Evolutionary conservation across 2,888 invertebrate species (phyloP), one percentile per base, ranked within the genome.

Genomic region (Melipona beecheii): DNA sequence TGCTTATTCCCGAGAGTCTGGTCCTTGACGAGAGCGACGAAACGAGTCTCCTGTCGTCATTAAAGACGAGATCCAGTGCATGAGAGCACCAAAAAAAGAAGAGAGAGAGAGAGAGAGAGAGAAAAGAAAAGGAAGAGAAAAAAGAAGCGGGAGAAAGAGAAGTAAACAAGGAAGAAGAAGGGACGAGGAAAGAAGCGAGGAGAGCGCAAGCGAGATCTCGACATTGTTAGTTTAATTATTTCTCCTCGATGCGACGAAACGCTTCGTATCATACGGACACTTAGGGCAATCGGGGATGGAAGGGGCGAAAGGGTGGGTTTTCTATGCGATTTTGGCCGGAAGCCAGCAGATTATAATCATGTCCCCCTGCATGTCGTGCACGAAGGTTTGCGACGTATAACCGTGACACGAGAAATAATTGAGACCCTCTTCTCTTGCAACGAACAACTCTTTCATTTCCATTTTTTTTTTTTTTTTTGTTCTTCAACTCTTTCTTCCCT

Each of bases 211-310:
- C 13, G 70, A 52, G 69, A 81, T 78, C 77, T 74, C 75, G 84
- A 87, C 87, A 87, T 90, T 91, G 90, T 92, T 91, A 90, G 89
- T 91, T 90, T 89, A 92, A 91, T 92, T 90, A 90, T 89, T 86
- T 91, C 82, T 84, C 82, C 82, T 81, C 82, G 86, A 85, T 83
- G 84, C 75, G 74, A 79, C 66, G 80, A 76, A 80, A 78, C 71
- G 76, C 68, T 70, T 81, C 73, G 83, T 83, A 78, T 83, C 71
- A 58, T 52, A 66, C 65, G 72, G 62, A 78, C 52, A 78, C 74
- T 72, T 68, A 15, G 68, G 54, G 49, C 49, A 52, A 49, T 4
- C 50, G 60, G 78, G 78, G 72, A 78, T 60, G 72, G 58, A 9
- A 15, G 56, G 64, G 24, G 21, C 27, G 71, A 52, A 73, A 27